phyloP scores from a whole-genome alignment of 37 sponge, comb jelly and placozoan genomes.

The Bolinopsis microptera region DNA sequence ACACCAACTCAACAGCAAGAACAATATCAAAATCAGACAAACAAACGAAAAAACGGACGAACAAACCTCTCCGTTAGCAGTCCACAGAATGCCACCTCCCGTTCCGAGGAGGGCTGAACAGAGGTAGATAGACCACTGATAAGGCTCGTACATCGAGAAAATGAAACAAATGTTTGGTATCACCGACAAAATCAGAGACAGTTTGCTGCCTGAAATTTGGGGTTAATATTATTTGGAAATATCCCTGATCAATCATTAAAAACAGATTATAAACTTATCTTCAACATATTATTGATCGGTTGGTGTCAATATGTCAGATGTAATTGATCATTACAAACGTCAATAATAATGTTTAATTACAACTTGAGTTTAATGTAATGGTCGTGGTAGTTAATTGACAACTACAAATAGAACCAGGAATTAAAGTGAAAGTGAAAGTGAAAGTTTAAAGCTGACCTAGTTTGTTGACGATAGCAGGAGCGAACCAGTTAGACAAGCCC shows the following conservation, averaged over 20 bases:
- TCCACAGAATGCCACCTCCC: constrained; percentile 38
- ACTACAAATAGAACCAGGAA: background rate
- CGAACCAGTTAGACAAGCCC: constrained; percentile 17
- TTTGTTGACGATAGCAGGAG: constrained; percentile 15
- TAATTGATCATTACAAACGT: no score
- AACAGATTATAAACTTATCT: no score
- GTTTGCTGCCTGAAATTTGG: background rate
- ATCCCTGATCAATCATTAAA: no score
- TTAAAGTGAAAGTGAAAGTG: no score
- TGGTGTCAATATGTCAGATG: no score
- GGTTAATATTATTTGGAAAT: background rate
- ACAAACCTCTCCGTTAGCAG: constrained; percentile 27
- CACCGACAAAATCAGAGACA: constrained; percentile 1
- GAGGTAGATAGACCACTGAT: constrained; percentile 35
- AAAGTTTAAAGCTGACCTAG: constrained; percentile 29
- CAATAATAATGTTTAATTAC: no score
- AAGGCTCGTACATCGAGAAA: constrained; percentile 42
- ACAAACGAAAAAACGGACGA: background rate
- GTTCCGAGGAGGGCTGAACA: background rate
- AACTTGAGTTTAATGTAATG: background rate
- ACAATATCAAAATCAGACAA: no score
- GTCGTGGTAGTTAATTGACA: background rate
- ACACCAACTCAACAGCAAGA: no score
- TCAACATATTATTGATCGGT: no score
- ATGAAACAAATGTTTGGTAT: constrained; percentile 24